Evolutionary conservation across 2,888 invertebrate genomes (phyloP), one percentile per base, ranked within the genome.

Genomic region (Stenurella melanura): DNA sequence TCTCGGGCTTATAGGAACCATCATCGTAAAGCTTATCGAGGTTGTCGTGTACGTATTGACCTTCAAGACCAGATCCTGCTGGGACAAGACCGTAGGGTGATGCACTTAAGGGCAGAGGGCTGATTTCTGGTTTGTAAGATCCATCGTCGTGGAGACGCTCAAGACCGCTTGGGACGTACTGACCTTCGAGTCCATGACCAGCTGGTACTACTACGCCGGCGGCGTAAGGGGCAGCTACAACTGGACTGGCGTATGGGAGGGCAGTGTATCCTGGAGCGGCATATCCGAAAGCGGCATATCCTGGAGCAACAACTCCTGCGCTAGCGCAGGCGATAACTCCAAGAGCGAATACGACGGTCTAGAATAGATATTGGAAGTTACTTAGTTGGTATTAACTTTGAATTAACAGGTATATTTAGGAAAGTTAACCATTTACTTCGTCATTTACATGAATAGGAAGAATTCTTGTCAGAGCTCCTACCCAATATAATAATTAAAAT

Each of bases 111-210:
- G 82, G 82, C 17, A 84, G 63, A 17, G 82, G 79, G 21, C 76
- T 57, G 50, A 78, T 68, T 80, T 82, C 80, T 5, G 85, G 85
- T 75, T 81, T 86, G 85, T 87, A 87, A 42, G 85, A 85, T 61
- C 87, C 87, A 76, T 87, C 86, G 73, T 87, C 87, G 82, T 86
- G 86, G 42, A 86, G 80, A 70, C 80, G 80, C 64, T 87, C 86
- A 21, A 77, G 77, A 77, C 84, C 76, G 76, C 86, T 86, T 15
- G 77, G 86, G 34, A 85, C 79, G 77, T 84, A 86, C 80, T 85
- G 84, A 18, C 86, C 86, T 81, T 86, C 86, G 18, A 81, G 80
- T 58, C 84, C 85, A 54, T 78, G 68, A 68, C 84, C 80, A 57
- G 81, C 76, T 68, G 79, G 80, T n/a, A 78, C 66, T 34, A 82